Base-by-base conservation (phyloP, 2,888 invertebrate species). In the Hemithea aestivaria region DNA sequence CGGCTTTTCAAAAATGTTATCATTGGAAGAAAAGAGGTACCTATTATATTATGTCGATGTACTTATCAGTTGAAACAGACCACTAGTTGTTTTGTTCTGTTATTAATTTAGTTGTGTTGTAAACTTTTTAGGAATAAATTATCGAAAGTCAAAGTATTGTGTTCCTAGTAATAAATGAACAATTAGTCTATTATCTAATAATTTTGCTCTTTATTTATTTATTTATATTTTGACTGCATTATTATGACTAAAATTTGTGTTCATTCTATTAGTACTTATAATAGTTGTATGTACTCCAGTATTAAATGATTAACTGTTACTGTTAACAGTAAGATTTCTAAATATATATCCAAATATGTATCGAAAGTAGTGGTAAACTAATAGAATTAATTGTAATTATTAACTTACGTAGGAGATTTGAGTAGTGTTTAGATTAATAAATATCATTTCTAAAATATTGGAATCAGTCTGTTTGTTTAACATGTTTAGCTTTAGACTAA, bases 401-500 rank as follows among this genome's bases (percentile, higher is more conserved):
- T 82, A 82, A 81, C 78, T 72, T 77, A 72, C 68, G 70, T 83
- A 81, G 78, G 77, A 58, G 61, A 64, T 67, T 68, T 77, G 64
- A 58, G 80, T 84, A 85, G 83, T 54, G 52, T 62, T 73, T 84
- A 85, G 83, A 75, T 74, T 84, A 87, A 87, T 87, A 87, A 87
- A 87, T 70, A 72, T 80, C 76, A 81, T 83, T 83, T 82, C 69
- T 80, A 73, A 79, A 84, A 77, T 79, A 81, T 75, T 79, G 75
- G 66, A 81, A 80, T 69, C 72, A 67, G 85, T 85, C 77, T 87
- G 85, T 85, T 85, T 87, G 83, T 85, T 85, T 87, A 87, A 87
- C 87, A 87, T 87, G 85, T 85, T 80, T 85, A 87, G 87, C 66
- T 59, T 63, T 85, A 87, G 84, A 85, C 83, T 87, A 85, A 87